phyloP scores from a whole-genome alignment of 2,797 vertebrate genomes.

The Todus mexicanus region DNA sequence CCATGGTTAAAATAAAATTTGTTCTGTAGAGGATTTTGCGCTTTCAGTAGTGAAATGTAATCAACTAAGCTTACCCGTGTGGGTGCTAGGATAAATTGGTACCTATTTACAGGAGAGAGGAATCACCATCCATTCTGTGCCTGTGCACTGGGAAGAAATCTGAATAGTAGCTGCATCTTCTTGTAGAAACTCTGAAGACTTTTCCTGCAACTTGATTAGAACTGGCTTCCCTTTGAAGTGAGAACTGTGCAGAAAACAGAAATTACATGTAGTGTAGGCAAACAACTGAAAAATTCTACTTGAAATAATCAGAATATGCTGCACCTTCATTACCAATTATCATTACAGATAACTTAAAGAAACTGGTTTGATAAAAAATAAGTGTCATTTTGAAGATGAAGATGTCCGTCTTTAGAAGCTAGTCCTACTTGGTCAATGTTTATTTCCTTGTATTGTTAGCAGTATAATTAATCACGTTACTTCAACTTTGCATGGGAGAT shows the following conservation, averaged over 20 bases:
- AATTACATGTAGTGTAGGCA: neutral
- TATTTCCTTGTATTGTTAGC: neutral
- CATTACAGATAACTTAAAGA: neutral
- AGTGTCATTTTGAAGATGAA: neutral
- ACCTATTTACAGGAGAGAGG: neutral
- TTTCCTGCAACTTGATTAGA: neutral
- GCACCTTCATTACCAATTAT: neutral
- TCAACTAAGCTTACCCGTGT: neutral
- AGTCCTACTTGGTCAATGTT: neutral
- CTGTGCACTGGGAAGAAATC: neutral
- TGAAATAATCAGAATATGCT: neutral
- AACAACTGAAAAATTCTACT: neutral
- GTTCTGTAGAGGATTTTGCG: neutral
- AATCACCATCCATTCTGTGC: neutral
- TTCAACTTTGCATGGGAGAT: neutral
- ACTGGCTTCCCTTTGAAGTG: neutral
- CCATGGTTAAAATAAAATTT: neutral
- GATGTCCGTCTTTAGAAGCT: neutral
- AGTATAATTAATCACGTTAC: neutral
- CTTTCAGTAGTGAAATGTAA: neutral
- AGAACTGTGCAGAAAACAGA: neutral
- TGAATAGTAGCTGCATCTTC: neutral
- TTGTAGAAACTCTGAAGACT: neutral
- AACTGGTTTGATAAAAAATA: neutral
- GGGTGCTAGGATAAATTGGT: neutral